Conservation (phyloP, 2,113 vertebrate species). For the Orientallactaga bullata region DNA sequence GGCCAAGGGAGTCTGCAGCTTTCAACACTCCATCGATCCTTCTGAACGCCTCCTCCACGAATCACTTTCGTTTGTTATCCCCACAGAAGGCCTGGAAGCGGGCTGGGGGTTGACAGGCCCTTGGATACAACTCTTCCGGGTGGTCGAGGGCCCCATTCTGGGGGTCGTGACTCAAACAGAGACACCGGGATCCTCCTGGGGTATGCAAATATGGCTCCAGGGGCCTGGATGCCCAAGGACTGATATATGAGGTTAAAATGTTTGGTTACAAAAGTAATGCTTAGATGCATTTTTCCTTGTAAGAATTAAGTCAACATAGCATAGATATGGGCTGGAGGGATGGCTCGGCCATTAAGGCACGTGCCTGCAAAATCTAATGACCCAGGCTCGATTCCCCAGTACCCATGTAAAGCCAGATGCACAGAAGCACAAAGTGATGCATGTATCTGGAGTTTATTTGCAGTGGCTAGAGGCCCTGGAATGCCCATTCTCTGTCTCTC, state of each 20-base stretch:
- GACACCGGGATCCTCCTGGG: not conserved
- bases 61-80: constrained; percentile 42
- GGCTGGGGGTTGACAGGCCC: not conserved
- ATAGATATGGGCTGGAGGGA: not conserved
- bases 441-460: no score
- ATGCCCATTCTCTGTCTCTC: no score
- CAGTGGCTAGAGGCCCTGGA: no score
- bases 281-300: not conserved
- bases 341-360: no score
- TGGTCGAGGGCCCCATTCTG: not conserved
- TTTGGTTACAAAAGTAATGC: not conserved
- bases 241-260: not conserved
- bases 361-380: no score
- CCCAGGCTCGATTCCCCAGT: no score
- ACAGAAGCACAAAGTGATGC: no score
- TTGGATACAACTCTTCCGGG: not conserved
- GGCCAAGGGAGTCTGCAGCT: constrained; percentile 74
- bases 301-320: not conserved
- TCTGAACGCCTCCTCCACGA: constrained; percentile 63
- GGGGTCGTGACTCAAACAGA: not conserved
- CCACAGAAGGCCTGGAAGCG: not conserved
- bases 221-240: not conserved
- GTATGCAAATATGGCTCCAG: not conserved
- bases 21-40: constrained; percentile 78
- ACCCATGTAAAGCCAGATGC: no score